Conservation (phyloP, 2,888 invertebrate species). For the Cephus spinipes region DNA sequence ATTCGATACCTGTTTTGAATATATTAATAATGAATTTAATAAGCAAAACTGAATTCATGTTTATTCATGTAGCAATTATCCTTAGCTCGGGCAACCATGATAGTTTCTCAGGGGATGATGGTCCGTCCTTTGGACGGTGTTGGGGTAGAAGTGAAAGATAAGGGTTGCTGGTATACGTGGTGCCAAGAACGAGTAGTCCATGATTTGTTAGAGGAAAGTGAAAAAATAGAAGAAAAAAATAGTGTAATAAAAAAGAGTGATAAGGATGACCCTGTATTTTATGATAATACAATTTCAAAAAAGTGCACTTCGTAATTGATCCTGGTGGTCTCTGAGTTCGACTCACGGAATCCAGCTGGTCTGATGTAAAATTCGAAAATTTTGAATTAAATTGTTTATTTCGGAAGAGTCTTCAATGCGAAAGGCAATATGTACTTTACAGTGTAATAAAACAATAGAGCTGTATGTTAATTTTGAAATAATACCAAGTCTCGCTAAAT, state of each 20-base stretch:
- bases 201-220: conserved; percentile 7
- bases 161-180: conserved; percentile 2
- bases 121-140: neutral
- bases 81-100: conserved; percentile 31
- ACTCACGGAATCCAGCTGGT: too few species aligned
- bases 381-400: neutral
- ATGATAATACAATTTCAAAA: conserved; percentile 1
- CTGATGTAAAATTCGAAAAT: neutral
- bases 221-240: conserved; percentile 25
- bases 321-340: neutral
- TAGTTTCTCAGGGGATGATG: conserved; percentile 33
- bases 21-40: conserved; percentile 59
- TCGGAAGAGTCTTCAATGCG: conserved; percentile 3
- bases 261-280: conserved; percentile 9
- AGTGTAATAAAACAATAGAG: conserved; percentile 10
- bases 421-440: conserved; percentile 1
- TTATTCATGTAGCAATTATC: conserved; percentile 53
- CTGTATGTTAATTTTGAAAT: conserved; percentile 41
- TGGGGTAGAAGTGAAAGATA: conserved; percentile 11
- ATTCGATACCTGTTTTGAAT: conserved; percentile 54
- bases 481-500: conserved; percentile 47
- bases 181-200: neutral
- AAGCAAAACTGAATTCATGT: conserved; percentile 48
- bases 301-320: neutral
- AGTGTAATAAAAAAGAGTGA: conserved; percentile 6